phyloP scores from a whole-genome alignment of 2,113 vertebrate species.

The Seriola rivoliana region DNA sequence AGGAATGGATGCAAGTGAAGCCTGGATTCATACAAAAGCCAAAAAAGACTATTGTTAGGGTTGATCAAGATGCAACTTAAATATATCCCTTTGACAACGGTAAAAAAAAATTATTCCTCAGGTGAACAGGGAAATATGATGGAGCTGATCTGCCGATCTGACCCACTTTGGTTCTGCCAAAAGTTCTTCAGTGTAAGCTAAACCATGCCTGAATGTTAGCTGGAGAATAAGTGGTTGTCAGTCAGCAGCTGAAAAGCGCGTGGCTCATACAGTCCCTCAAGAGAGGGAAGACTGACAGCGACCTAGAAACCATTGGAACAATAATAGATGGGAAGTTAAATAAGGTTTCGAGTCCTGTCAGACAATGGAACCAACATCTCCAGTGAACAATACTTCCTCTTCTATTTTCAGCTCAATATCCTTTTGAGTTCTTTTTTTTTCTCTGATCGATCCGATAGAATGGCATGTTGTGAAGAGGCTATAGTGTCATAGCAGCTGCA shows the following conservation, averaged over 20 bases:
- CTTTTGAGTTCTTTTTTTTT: background rate
- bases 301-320: constrained; percentile 4
- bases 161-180: background rate
- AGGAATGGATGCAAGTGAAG: background rate
- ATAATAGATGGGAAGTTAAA: constrained; percentile 24
- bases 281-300: constrained; percentile 24
- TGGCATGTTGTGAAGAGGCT: constrained; percentile 8
- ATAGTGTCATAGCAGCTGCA: background rate
- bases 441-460: background rate
- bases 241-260: constrained; percentile 12
- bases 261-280: constrained; percentile 36
- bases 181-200: constrained; percentile 4
- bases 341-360: constrained; percentile 26
- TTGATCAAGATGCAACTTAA: constrained; percentile 6
- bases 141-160: background rate
- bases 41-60: background rate
- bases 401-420: constrained; percentile 30
- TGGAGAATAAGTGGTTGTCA: constrained; percentile 28
- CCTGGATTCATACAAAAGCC: background rate
- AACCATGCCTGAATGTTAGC: background rate
- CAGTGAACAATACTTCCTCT: background rate
- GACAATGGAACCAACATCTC: constrained; percentile 13
- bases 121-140: background rate
- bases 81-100: background rate
- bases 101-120: background rate